Conservation (phyloP, 2,888 invertebrate species). For the Siphlonurus alternatus region DNA sequence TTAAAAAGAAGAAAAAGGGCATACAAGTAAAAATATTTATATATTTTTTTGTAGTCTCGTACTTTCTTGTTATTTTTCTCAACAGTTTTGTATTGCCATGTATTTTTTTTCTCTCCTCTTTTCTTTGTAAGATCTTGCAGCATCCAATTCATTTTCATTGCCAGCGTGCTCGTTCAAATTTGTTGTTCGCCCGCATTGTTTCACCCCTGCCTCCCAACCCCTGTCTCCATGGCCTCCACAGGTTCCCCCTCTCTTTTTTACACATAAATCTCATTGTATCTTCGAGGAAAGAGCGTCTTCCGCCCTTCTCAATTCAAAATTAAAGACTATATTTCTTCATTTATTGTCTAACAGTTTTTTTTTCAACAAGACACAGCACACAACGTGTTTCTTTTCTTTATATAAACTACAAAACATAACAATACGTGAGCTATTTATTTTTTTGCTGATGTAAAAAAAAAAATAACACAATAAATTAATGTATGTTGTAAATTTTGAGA, state of each 20-base stretch:
- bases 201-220: neutral
- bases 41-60: neutral
- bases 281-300: neutral
- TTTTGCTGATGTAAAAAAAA: too few species aligned
- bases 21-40: too few species aligned
- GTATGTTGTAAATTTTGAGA: too few species aligned
- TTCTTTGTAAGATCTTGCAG: neutral
- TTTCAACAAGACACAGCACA: too few species aligned
- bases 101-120: neutral
- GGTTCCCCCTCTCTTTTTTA: neutral
- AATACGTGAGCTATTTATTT: too few species aligned
- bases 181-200: neutral
- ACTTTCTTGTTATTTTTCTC: neutral
- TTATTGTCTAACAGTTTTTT: neutral
- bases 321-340: constrained; percentile 1
- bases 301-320: neutral
- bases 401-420: too few species aligned
- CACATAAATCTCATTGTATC: neutral
- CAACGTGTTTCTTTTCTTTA: too few species aligned
- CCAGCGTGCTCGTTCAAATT: neutral
- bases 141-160: neutral
- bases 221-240: neutral
- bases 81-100: neutral
- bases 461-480: too few species aligned
- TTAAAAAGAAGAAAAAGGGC: too few species aligned